Conservation (phyloP, 2,888 invertebrate genomes). For the Linnaemya vulpina region DNA sequence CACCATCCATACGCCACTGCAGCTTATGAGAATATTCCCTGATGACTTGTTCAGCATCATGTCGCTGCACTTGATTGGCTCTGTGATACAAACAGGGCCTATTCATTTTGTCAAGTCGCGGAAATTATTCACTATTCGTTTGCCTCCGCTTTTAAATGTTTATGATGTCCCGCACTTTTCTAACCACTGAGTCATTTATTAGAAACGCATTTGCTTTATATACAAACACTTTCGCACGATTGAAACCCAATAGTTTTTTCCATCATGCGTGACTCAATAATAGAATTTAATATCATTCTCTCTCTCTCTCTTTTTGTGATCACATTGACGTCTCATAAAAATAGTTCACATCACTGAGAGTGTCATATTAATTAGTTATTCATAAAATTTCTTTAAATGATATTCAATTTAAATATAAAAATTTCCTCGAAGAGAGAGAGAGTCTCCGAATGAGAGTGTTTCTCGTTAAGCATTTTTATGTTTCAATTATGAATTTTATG, state of each 20-base stretch:
- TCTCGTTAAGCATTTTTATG: no score
- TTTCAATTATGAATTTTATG: no score
- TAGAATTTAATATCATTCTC: no score
- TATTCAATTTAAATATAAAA: conserved; percentile 12
- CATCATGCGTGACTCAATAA: no score
- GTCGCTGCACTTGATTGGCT: conserved; percentile 87
- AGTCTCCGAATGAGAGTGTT: no score
- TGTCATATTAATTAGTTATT: background rate
- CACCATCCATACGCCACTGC: conserved; percentile 84
- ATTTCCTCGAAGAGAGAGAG: no score
- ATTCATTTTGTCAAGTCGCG: conserved; percentile 83
- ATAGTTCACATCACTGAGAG: background rate
- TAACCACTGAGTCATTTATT: conserved; percentile 1
- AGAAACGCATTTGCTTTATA: conserved; percentile 26
- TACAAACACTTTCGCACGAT: no score
- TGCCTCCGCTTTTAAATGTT: background rate
- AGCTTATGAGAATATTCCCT: conserved; percentile 86
- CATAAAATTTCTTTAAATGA: background rate
- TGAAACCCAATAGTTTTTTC: no score
- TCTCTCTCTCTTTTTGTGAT: no score
- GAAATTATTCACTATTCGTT: background rate
- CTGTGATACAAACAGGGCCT: conserved; percentile 88
- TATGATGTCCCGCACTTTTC: background rate
- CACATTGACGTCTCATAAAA: background rate
- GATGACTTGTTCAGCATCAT: conserved; percentile 86